A percentile compares a stretch with the other conserved stretches of the same genome.
Evolutionary conservation across 1,140 invertebrate genomes (phyloP).

Genomic region (Neomicropteryx cornuta): DNA sequence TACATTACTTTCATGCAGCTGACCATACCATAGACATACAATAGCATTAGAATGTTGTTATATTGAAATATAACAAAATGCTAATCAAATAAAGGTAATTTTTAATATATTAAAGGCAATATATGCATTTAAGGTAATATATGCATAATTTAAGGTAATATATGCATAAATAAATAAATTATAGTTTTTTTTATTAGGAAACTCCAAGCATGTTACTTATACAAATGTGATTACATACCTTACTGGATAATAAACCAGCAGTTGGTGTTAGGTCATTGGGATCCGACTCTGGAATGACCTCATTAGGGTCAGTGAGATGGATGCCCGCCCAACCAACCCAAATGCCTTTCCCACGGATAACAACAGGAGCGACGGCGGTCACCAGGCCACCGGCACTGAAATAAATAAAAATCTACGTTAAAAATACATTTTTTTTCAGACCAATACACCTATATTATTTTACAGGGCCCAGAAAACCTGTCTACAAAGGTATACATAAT

Average conservation of each 20-base stretch:
- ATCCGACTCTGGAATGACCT: constrained; percentile 73
- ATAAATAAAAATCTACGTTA: constrained; percentile 10
- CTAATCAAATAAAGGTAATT: too few relatives aligned
- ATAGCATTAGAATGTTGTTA: too few relatives aligned
- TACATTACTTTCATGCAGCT: too few relatives aligned
- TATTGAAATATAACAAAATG: too few relatives aligned
- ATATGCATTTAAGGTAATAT: too few relatives aligned
- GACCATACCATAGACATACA: too few relatives aligned
- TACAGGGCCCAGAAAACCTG: not conserved
- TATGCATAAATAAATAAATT: too few relatives aligned
- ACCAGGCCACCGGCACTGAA: constrained; percentile 76
- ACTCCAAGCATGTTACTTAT: not conserved
- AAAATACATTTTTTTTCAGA: too few relatives aligned
- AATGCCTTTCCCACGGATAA: constrained; percentile 68
- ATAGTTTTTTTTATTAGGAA: not conserved
- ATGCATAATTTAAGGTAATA: too few relatives aligned
- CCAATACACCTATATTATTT: not conserved
- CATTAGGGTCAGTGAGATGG: constrained; percentile 59
- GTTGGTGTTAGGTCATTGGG: constrained; percentile 75
- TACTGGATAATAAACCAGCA: constrained; percentile 67
- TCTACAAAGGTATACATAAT: too few relatives aligned
- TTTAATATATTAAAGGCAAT: too few relatives aligned
- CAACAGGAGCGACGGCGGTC: constrained; percentile 81
- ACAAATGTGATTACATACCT: constrained; percentile 41
- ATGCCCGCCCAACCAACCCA: constrained; percentile 89